Evolutionary conservation across 2,797 vertebrate genomes (phyloP).

Genomic region (Pseudochirops corinnae): DNA sequence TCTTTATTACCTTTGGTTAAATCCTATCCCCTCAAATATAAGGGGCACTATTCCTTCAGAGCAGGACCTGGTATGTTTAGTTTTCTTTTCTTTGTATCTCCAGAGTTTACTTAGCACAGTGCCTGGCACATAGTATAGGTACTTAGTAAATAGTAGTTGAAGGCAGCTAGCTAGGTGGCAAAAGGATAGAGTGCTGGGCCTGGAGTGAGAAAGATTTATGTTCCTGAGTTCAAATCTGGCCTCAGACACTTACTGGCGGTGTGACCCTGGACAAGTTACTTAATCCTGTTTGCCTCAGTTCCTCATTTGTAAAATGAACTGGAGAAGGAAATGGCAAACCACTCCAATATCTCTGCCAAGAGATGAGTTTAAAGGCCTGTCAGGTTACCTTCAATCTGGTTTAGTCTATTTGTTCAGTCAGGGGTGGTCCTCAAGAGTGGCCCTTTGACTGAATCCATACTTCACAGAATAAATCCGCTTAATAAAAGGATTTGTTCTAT

Average conservation of each 20-base stretch:
- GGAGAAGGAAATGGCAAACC: not conserved
- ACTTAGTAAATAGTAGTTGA: not conserved
- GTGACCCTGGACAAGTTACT: not conserved
- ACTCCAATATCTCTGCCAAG: not conserved
- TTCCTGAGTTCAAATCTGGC: not conserved
- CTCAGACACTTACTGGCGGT: not conserved
- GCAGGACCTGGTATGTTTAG: not conserved
- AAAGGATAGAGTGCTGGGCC: not conserved
- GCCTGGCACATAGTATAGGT: not conserved
- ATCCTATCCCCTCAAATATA: not conserved
- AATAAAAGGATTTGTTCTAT: too few relatives aligned
- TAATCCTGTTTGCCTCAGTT: not conserved
- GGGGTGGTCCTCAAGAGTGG: too few relatives aligned
- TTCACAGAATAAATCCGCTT: too few relatives aligned
- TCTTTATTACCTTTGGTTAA: not conserved
- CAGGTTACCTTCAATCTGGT: not conserved
- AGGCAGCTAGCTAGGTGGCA: too few relatives aligned
- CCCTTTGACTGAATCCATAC: too few relatives aligned
- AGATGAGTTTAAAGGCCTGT: not conserved
- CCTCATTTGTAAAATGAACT: not conserved
- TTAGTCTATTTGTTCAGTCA: not conserved
- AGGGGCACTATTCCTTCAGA: not conserved
- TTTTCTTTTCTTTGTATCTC: not conserved
- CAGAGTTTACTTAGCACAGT: not conserved
- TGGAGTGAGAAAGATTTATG: not conserved